phyloP scores from a whole-genome alignment of 2,113 vertebrate species.

The Tragelaphus strepsiceros region DNA sequence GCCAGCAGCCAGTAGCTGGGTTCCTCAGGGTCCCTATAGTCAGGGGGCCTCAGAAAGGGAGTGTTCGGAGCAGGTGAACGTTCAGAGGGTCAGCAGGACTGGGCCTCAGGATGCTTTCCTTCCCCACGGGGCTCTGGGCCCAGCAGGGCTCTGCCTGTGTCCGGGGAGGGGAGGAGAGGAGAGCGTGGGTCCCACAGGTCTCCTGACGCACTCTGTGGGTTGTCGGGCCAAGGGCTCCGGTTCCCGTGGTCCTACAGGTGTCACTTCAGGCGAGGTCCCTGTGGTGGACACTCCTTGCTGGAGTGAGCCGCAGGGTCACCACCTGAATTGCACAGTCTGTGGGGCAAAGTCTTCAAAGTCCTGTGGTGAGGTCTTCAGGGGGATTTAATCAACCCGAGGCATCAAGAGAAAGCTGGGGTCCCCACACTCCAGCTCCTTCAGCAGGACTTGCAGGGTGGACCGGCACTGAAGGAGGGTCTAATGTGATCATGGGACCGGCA shows the following conservation, averaged over 20 bases:
- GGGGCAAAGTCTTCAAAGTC: too few relatives aligned
- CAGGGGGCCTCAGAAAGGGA: neutral
- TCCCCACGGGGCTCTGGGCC: neutral
- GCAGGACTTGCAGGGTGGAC: accelerated
- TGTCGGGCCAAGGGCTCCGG: neutral
- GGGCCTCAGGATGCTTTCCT: neutral
- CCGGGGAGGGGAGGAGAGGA: neutral
- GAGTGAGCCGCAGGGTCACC: too few relatives aligned
- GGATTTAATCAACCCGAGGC: neutral
- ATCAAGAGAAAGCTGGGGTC: neutral
- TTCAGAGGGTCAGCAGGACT: neutral
- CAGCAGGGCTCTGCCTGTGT: neutral
- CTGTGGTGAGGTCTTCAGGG: neutral
- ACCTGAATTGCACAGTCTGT: neutral
- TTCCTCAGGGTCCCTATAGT: accelerated
- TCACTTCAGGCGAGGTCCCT: accelerated
- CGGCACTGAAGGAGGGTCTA: neutral
- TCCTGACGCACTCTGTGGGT: accelerated
- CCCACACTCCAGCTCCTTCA: neutral
- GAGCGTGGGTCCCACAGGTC: accelerated
- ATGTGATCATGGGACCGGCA: accelerated
- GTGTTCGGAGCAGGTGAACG: neutral
- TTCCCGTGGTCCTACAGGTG: neutral
- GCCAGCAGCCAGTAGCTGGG: accelerated
- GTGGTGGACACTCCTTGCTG: accelerated